Conservation (phyloP, 2,888 invertebrate species). For the Acrobasis consociella region DNA sequence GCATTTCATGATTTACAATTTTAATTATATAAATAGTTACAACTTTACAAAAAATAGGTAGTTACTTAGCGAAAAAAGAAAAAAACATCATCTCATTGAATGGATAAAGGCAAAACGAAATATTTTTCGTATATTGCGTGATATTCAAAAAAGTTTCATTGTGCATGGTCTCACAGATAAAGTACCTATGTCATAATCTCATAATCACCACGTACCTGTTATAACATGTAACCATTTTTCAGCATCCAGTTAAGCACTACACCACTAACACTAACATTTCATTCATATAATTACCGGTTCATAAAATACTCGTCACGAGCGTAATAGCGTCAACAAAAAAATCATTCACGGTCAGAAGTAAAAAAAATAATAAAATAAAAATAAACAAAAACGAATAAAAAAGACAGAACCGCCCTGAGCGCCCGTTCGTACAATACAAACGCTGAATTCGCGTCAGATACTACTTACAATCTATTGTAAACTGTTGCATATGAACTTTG, state of each 20-base stretch:
- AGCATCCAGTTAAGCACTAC: conserved; percentile 4
- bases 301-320: background rate
- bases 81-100: no score
- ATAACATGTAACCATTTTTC: background rate
- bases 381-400: background rate
- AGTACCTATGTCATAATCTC: no score
- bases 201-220: background rate
- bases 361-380: background rate
- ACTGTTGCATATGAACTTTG: conserved; percentile 41
- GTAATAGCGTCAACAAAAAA: background rate
- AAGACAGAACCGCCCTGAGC: conserved; percentile 46
- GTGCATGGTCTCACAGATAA: no score
- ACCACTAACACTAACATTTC: conserved; percentile 7
- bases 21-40: no score
- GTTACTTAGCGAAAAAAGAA: no score
- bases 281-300: background rate
- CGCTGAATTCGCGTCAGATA: conserved; percentile 51
- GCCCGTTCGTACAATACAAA: conserved; percentile 44
- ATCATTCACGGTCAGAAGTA: background rate
- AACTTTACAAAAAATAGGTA: no score
- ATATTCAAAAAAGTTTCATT: no score
- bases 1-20: no score
- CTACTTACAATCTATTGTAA: conserved; percentile 50
- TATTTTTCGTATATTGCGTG: no score
- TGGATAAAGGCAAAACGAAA: no score